Percentiles rank a stretch among this genome's conserved stretches.
These are phyloP conservation scores for Micromys minutus DNA, from an alignment of 2,113 vertebrate genomes.

Conservation along the genomic window DNA sequence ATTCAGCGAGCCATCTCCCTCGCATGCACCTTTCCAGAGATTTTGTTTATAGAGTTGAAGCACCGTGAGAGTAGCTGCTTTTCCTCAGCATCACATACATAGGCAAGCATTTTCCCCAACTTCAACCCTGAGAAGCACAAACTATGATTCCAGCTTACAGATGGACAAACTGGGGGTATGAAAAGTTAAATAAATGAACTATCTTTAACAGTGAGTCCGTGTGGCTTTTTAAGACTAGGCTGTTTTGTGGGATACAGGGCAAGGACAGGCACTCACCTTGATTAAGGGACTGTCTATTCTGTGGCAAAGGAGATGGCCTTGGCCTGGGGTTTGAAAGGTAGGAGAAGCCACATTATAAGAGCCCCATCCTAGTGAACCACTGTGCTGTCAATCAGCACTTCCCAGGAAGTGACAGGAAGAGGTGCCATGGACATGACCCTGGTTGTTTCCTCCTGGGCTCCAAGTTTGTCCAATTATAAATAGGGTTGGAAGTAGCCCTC, in stretches of 20 bases:
- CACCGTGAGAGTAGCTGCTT: not conserved
- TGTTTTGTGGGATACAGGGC: not conserved
- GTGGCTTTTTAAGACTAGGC: not conserved
- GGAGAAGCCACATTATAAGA: too few species aligned
- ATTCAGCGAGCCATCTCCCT: too few species aligned
- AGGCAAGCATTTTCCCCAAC: not conserved
- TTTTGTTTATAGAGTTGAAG: not conserved
- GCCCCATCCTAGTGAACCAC: not conserved
- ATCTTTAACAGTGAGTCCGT: not conserved
- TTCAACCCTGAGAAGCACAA: not conserved
- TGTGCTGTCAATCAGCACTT: not conserved
- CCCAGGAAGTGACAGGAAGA: not conserved
- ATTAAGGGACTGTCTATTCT: not conserved
- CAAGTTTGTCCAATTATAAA: not conserved
- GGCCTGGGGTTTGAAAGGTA: not conserved
- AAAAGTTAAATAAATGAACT: too few species aligned
- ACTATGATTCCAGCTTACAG: not conserved
- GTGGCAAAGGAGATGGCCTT: not conserved
- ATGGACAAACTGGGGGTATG: not conserved
- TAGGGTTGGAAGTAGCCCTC: not conserved
- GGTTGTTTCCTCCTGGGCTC: not conserved
- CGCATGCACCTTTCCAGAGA: not conserved
- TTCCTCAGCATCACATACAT: not conserved
- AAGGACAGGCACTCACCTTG: not conserved
- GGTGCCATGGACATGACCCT: accelerated